Percentiles rank a stretch among this genome's conserved stretches.
Evolutionary conservation across 2,797 vertebrate genomes (phyloP).

Genomic region (Aselliscus stoliczkanus): DNA sequence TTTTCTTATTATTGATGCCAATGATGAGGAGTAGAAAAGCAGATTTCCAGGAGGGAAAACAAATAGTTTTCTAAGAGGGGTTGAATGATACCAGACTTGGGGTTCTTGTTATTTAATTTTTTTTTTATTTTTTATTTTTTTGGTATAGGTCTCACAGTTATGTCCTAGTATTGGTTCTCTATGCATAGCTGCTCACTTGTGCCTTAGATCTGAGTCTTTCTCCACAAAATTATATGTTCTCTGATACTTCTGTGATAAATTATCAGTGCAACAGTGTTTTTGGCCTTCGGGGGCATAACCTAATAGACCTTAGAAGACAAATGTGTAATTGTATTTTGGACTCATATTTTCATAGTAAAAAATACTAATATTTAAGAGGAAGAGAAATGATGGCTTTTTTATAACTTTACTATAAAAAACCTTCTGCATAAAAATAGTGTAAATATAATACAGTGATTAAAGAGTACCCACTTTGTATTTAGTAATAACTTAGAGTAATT

Average conservation of each 20-base stretch:
- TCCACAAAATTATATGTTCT: not conserved
- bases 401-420: not conserved
- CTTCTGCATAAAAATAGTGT: not conserved
- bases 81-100: not conserved
- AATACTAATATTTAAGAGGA: not conserved
- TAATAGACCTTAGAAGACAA: not conserved
- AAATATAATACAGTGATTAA: not conserved
- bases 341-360: not conserved
- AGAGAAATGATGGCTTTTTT: not conserved
- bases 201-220: not conserved
- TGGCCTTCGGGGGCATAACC: not conserved
- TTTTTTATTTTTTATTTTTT: not conserved
- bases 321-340: slow-evolving; percentile 12
- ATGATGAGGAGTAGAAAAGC: not conserved
- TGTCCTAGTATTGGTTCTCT: not conserved
- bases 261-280: not conserved
- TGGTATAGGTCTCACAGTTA: not conserved
- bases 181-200: not conserved
- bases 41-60: not conserved
- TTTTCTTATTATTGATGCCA: not conserved
- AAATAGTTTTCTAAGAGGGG: not conserved
- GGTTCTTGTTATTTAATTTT: not conserved
- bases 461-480: not conserved
- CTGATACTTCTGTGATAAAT: not conserved
- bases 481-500: not conserved